phyloP scores from a whole-genome alignment of 2,797 vertebrate species.

The Cyprinodon diabolis region DNA sequence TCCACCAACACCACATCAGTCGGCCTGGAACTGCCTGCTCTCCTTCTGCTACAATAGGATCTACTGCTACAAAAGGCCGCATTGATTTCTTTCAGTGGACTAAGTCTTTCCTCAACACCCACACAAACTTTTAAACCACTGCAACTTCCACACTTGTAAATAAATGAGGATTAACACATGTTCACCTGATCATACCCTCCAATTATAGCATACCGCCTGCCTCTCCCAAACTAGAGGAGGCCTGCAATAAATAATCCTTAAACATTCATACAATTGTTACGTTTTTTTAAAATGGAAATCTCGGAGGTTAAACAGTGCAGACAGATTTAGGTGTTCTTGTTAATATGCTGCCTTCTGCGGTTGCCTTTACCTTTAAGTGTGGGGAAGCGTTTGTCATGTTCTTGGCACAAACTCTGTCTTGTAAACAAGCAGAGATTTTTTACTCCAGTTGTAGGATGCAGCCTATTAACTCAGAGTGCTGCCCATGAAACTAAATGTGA shows the following conservation, averaged over 20 bases:
- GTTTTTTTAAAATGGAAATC: constrained; percentile 16
- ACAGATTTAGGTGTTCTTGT: constrained; percentile 24
- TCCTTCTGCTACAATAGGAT: constrained; percentile 63
- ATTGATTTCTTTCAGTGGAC: constrained; percentile 77
- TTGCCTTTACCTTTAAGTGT: constrained; percentile 37
- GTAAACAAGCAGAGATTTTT: constrained; percentile 44
- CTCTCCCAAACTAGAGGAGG: constrained; percentile 5
- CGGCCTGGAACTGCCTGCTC: constrained; percentile 58
- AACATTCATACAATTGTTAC: constrained; percentile 28
- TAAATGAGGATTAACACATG: constrained; percentile 8
- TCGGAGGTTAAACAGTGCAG: constrained; percentile 19
- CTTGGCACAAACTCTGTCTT: constrained; percentile 29
- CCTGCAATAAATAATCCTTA: constrained; percentile 36
- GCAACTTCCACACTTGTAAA: background rate
- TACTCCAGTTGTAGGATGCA: constrained; percentile 34
- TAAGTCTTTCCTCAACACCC: constrained; percentile 66
- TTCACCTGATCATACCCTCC: constrained; percentile 8
- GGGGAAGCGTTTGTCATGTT: constrained; percentile 31
- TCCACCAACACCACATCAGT: constrained; percentile 58
- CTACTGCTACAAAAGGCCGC: constrained; percentile 67
- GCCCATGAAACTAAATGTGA: constrained; percentile 35
- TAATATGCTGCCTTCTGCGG: constrained; percentile 30
- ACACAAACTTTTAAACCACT: constrained; percentile 23
- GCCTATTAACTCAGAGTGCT: constrained; percentile 47
- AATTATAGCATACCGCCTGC: constrained; percentile 3